Evolutionary conservation across 2,888 invertebrate species (phyloP).

Genomic region (Limnephilus lunatus): DNA sequence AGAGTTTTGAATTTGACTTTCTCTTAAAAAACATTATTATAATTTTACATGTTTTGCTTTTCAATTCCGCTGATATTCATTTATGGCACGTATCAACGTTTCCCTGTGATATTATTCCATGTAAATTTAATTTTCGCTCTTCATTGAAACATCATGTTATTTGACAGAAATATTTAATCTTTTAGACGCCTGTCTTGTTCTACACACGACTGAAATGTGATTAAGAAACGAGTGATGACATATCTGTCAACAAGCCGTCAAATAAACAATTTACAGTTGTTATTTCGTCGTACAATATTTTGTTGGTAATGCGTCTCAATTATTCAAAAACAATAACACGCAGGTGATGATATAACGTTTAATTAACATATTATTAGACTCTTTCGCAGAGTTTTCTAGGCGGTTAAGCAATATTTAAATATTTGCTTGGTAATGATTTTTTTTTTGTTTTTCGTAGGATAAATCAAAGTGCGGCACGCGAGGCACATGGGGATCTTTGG

Average conservation of each 20-base stretch:
- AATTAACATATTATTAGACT: neutral
- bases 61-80: neutral
- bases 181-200: constrained; percentile 18
- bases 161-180: constrained; percentile 27
- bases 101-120: neutral
- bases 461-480: too few relatives aligned
- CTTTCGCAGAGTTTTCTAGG: neutral
- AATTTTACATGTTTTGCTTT: neutral
- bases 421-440: neutral
- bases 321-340: neutral
- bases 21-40: neutral
- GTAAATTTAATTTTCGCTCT: constrained; percentile 5
- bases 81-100: neutral
- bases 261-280: neutral
- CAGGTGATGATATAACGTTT: neutral
- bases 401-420: neutral
- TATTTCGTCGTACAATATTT: neutral
- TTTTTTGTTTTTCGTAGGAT: too few relatives aligned
- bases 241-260: constrained; percentile 4
- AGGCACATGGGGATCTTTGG: too few relatives aligned
- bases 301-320: neutral
- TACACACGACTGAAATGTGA: neutral
- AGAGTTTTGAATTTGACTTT: neutral
- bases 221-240: constrained; percentile 9
- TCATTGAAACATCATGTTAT: constrained; percentile 29